Evolutionary conservation across 2,888 invertebrate species (phyloP).

Genomic region (Drosophila subquinaria): DNA sequence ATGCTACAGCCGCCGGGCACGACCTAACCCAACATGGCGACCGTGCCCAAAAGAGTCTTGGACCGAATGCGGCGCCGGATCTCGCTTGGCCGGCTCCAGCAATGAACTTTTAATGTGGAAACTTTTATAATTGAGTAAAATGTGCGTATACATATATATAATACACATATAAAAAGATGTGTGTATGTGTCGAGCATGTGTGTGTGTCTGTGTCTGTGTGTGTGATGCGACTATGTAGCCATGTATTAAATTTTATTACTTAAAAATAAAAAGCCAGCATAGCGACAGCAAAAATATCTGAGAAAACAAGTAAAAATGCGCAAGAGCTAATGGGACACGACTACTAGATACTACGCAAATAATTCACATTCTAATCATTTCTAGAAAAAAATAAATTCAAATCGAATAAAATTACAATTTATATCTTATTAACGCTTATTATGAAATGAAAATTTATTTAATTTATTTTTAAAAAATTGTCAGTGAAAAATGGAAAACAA

Average conservation of each 20-base stretch:
- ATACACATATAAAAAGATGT: constrained; percentile 24
- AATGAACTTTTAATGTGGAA: constrained; percentile 83
- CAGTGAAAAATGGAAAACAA: no score
- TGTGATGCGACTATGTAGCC: constrained; percentile 44
- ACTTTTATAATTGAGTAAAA: constrained; percentile 84
- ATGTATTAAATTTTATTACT: constrained; percentile 78
- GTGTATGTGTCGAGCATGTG: constrained; percentile 20
- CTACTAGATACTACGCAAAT: constrained; percentile 28
- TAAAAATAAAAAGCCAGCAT: constrained; percentile 63
- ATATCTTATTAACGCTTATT: no score
- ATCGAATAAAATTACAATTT: no score
- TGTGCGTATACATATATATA: constrained; percentile 53
- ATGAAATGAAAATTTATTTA: no score
- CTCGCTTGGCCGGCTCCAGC: constrained; percentile 61
- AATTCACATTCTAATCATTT: no score
- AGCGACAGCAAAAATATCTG: constrained; percentile 48
- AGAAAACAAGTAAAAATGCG: constrained; percentile 27
- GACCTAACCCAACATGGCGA: constrained; percentile 68
- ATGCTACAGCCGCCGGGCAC: constrained; percentile 51
- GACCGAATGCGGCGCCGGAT: constrained; percentile 35
- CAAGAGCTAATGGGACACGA: constrained; percentile 23
- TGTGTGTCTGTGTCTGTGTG: constrained; percentile 32
- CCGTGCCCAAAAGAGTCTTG: constrained; percentile 35
- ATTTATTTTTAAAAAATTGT: no score
- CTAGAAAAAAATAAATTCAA: no score